These are phyloP conservation scores for Harpegnathos saltator DNA, from an alignment of 1,140 invertebrate species.

Conservation along the genomic window DNA sequence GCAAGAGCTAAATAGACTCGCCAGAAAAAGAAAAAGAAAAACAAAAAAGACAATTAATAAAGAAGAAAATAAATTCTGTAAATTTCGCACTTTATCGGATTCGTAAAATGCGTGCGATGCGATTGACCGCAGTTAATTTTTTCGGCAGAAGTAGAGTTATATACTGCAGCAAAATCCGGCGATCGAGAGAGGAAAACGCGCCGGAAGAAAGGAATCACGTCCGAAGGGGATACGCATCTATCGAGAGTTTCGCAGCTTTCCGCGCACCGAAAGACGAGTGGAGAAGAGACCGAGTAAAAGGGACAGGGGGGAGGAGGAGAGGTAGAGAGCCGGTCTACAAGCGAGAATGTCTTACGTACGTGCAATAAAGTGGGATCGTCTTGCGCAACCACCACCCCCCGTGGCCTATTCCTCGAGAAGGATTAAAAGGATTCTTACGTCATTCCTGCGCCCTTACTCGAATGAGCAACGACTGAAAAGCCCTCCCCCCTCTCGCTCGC, in stretches of 20 bases:
- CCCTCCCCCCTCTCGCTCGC: neutral
- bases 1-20: no score
- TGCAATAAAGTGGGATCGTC: neutral
- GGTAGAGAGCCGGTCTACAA: no score
- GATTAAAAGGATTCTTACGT: slow-evolving; percentile 51
- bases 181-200: neutral
- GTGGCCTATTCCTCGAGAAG: slow-evolving; percentile 22
- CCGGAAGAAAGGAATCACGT: neutral
- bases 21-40: no score
- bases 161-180: neutral
- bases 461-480: slow-evolving; percentile 34
- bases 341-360: no score
- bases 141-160: neutral
- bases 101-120: no score
- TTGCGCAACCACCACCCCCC: neutral
- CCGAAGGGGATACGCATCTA: neutral
- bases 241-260: neutral
- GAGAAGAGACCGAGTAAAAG: neutral
- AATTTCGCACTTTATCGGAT: no score
- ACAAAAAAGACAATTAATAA: no score
- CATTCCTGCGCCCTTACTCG: slow-evolving; percentile 15
- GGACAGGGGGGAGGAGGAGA: no score
- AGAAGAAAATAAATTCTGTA: no score
- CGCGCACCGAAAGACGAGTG: neutral
- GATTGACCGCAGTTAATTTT: no score